phyloP scores from a whole-genome alignment of 1,140 invertebrate species.

The Drosophila nasuta region DNA sequence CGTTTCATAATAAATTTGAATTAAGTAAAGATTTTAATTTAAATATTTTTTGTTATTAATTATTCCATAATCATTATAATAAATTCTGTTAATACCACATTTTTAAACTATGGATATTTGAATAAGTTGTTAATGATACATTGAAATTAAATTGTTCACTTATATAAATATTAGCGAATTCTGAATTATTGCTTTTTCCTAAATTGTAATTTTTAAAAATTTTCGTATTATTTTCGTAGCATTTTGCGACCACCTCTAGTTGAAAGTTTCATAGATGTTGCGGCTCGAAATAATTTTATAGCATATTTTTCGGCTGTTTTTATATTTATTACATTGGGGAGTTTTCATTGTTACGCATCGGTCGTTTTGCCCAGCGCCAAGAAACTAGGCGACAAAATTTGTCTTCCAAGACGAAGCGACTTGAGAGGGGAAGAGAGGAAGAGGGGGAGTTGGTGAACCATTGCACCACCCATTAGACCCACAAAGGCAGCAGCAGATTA shows the following conservation, averaged over 20 bases:
- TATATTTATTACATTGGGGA: constrained; percentile 84
- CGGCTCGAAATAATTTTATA: constrained; percentile 78
- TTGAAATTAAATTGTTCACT: too few relatives aligned
- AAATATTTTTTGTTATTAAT: too few relatives aligned
- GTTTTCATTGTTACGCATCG: constrained; percentile 82
- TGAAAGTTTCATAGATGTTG: constrained; percentile 35
- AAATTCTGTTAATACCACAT: too few relatives aligned
- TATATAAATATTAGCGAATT: too few relatives aligned
- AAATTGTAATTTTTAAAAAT: too few relatives aligned
- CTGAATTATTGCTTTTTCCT: too few relatives aligned
- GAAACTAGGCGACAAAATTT: constrained; percentile 56
- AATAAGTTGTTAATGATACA: too few relatives aligned
- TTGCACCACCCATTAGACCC: constrained; percentile 18
- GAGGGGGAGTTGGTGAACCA: background rate
- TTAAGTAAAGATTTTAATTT: too few relatives aligned
- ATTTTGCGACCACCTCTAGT: constrained; percentile 20
- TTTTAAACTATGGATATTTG: too few relatives aligned
- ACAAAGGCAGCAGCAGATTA: background rate
- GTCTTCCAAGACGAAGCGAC: constrained; percentile 33
- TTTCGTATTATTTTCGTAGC: background rate
- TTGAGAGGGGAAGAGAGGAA: background rate
- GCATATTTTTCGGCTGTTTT: constrained; percentile 84
- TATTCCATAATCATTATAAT: too few relatives aligned
- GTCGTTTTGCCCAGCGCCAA: constrained; percentile 65
- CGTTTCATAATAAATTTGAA: too few relatives aligned